Evolutionary conservation across 2,888 invertebrate species (phyloP).

Genomic region (Blastobasis lacticolella): DNA sequence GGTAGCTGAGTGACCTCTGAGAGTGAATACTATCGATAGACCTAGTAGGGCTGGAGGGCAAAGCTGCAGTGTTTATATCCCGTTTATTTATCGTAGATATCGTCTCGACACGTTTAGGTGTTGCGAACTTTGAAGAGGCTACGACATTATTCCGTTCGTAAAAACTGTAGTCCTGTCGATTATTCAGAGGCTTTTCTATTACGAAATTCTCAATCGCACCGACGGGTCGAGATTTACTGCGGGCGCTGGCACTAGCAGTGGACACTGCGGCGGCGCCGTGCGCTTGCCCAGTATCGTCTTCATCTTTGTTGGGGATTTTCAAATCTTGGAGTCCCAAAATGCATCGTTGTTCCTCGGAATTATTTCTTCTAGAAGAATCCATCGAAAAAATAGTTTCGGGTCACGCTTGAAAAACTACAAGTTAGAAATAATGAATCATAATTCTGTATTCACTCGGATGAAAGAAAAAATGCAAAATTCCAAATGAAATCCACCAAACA

Average conservation of each 20-base stretch:
- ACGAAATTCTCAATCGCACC: constrained; percentile 80
- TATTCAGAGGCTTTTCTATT: constrained; percentile 65
- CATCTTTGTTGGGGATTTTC: constrained; percentile 67
- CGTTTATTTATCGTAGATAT: constrained; percentile 67
- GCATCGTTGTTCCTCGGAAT: constrained; percentile 60
- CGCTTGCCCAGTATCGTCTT: constrained; percentile 69
- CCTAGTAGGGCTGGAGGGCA: constrained; percentile 74
- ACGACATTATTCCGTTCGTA: constrained; percentile 83
- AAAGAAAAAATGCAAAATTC: constrained; percentile 13
- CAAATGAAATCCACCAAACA: constrained; percentile 20
- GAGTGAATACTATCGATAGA: constrained; percentile 73
- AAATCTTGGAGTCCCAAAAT: constrained; percentile 68
- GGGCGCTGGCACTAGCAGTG: constrained; percentile 42
- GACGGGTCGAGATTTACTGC: constrained; percentile 70
- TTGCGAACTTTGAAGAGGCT: constrained; percentile 84
- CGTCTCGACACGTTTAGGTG: constrained; percentile 82
- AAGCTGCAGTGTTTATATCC: constrained; percentile 50
- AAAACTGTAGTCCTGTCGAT: constrained; percentile 66
- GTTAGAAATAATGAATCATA: constrained; percentile 37
- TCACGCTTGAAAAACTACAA: too few relatives aligned
- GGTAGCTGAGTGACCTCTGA: constrained; percentile 72
- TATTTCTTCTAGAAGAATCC: constrained; percentile 61
- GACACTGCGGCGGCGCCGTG: constrained; percentile 52
- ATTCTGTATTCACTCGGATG: constrained; percentile 22
- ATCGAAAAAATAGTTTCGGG: constrained; percentile 12